Evolutionary conservation across 2,797 vertebrate species (phyloP), one percentile per base, ranked within the genome.

Genomic region (Eremophila alpestris): DNA sequence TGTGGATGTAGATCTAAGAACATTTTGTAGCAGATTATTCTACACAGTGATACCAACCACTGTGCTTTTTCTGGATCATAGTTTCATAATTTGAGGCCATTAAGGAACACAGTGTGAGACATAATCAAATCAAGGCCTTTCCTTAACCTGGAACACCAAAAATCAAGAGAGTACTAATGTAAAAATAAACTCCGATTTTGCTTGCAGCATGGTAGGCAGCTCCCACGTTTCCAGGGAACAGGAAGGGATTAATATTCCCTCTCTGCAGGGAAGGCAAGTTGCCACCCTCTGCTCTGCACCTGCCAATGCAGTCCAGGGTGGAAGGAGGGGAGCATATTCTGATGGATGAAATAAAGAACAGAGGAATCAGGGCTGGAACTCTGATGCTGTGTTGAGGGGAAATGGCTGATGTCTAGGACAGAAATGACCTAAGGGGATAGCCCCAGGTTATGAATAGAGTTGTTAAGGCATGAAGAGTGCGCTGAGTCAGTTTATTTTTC

Each of bases 141-240:
- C 38, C 64, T 93, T 48, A 94, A 64, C 16, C 22, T 23, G 9
- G 40, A 94, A 52, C 80, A 86, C 41, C 32, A 59, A 82, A 91
- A 92, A 88, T 83, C 49, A 94, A 79, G 86, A 62, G 30, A 74
- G 46, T 41, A 27, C 30, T 91, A 24, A 73, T 93, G 92, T 88
- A 87, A 96, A 95, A 94, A 86, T 86, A 92, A 90, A 89, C 45
- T 87, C n/a, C 24, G 30, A 60, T 74, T 67, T 93, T 64, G 29
- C 56, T 90, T 78, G 48, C 41, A 77, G 32, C 0, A 0, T 45
- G 41, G 26, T 55, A 93, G 68, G 83, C 75, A 95, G 82, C 55
- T 89, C 45, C 64, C 41, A 36, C 38, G 11, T 62, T 94, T 79
- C 51, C 48, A 38, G 0, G 2, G 60, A 74, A 48, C 63, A 81